Conservation (phyloP, 2,888 invertebrate genomes). For the Hermaeophaga mercurialis region DNA sequence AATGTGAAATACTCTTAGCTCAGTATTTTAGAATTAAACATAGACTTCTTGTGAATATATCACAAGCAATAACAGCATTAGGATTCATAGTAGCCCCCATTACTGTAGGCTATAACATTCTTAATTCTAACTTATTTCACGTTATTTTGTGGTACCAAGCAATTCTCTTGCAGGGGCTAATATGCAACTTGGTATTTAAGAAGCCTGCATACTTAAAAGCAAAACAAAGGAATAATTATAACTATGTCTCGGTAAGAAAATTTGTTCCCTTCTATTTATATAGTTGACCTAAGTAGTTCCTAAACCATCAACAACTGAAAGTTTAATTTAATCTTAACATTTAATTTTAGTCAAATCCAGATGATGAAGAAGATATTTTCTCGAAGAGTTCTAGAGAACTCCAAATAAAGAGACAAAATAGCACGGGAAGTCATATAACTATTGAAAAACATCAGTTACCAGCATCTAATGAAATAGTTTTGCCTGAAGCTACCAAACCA, state of each 20-base stretch:
- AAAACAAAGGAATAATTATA: conserved; percentile 43
- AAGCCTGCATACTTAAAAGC: conserved; percentile 61
- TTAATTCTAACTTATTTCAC: conserved; percentile 53
- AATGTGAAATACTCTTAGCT: conserved; percentile 63
- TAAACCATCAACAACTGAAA: background rate
- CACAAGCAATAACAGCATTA: conserved; percentile 61
- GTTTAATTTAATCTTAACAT: too few species aligned
- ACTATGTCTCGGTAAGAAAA: conserved; percentile 48
- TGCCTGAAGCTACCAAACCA: conserved; percentile 12
- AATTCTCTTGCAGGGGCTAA: conserved; percentile 63
- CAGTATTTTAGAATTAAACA: conserved; percentile 66
- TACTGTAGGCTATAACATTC: conserved; percentile 60
- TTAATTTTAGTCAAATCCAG: conserved; percentile 42
- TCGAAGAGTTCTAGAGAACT: conserved; percentile 53
- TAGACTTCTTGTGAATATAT: conserved; percentile 59
- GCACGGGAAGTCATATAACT: conserved; percentile 35
- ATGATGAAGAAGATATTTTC: conserved; percentile 64
- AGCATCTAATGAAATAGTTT: conserved; percentile 3
- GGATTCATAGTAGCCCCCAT: conserved; percentile 63
- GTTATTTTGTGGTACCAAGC: conserved; percentile 65
- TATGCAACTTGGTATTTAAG: conserved; percentile 61
- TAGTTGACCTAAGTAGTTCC: background rate
- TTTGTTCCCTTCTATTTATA: too few species aligned
- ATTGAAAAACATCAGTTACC: conserved; percentile 40
- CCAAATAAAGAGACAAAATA: conserved; percentile 47